A percentile compares a stretch with the other conserved stretches of the same genome.
phyloP scores from a whole-genome alignment of 2,888 invertebrate genomes.

The Eudasyphora cyanicolor region DNA sequence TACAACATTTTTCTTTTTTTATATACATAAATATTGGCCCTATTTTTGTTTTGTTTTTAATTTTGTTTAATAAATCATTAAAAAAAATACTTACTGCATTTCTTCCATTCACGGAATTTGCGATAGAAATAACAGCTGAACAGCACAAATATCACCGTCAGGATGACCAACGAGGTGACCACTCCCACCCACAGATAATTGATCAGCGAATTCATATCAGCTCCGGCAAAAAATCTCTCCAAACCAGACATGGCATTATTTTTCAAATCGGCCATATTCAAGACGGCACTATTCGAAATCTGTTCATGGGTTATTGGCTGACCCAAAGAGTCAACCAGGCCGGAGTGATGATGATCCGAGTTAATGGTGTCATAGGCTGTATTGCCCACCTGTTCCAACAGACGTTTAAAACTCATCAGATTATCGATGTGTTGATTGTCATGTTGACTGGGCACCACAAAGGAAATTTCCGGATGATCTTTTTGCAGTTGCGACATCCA shows the following conservation, averaged over 20 bases:
- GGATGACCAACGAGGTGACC: constrained; percentile 76
- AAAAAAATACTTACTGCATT: constrained; percentile 78
- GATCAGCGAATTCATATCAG: constrained; percentile 78
- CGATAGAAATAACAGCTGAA: constrained; percentile 79
- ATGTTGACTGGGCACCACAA: constrained; percentile 78
- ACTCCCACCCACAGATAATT: constrained; percentile 80
- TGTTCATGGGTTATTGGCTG: constrained; percentile 77
- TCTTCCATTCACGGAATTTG: constrained; percentile 79
- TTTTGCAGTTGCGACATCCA: constrained; percentile 73
- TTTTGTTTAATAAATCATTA: neutral
- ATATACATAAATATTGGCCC: neutral
- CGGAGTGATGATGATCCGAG: constrained; percentile 24
- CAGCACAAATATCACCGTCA: constrained; percentile 78
- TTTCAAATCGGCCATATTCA: constrained; percentile 74
- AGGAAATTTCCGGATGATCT: constrained; percentile 77
- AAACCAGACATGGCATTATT: constrained; percentile 59
- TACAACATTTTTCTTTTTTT: neutral
- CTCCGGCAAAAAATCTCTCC: constrained; percentile 75
- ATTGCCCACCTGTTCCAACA: constrained; percentile 75
- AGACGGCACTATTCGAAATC: constrained; percentile 77
- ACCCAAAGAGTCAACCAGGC: constrained; percentile 66
- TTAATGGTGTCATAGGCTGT: constrained; percentile 67
- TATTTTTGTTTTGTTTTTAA: neutral
- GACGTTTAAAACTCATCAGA: constrained; percentile 77
- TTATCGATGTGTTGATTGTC: constrained; percentile 78